phyloP scores from a whole-genome alignment of 2,113 vertebrate species.

The Alligator mississippiensis region DNA sequence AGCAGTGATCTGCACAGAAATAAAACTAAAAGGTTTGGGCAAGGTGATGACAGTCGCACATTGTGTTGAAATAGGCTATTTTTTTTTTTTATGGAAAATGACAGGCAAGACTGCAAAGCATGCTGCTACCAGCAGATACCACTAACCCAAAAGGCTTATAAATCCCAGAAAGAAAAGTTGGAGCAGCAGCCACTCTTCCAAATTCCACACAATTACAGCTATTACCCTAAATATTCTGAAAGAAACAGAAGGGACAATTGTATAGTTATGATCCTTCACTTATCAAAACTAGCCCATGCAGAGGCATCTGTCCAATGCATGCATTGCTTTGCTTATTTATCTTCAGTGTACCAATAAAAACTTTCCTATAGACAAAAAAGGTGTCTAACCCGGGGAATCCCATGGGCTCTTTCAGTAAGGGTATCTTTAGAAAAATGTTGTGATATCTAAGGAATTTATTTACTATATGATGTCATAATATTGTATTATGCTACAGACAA shows the following conservation, averaged over 20 bases:
- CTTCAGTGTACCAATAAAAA: background rate
- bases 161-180: background rate
- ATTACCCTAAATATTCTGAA: background rate
- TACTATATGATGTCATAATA: background rate
- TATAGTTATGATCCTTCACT: background rate
- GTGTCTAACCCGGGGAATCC: fast-evolving
- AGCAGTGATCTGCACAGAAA: background rate
- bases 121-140: background rate
- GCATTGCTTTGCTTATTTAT: background rate
- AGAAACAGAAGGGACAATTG: background rate
- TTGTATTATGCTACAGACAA: background rate
- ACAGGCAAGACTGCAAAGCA: background rate
- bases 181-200: background rate
- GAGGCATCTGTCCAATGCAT: background rate
- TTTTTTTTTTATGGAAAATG: background rate
- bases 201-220: background rate
- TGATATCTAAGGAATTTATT: background rate
- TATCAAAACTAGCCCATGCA: background rate
- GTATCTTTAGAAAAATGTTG: background rate
- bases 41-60: background rate
- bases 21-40: slow-evolving; percentile 27
- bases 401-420: background rate
- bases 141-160: background rate
- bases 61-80: background rate
- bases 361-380: background rate